These are phyloP conservation scores for Napeogenes sylphis DNA, from an alignment of 2,888 invertebrate species.

Conservation along the genomic window DNA sequence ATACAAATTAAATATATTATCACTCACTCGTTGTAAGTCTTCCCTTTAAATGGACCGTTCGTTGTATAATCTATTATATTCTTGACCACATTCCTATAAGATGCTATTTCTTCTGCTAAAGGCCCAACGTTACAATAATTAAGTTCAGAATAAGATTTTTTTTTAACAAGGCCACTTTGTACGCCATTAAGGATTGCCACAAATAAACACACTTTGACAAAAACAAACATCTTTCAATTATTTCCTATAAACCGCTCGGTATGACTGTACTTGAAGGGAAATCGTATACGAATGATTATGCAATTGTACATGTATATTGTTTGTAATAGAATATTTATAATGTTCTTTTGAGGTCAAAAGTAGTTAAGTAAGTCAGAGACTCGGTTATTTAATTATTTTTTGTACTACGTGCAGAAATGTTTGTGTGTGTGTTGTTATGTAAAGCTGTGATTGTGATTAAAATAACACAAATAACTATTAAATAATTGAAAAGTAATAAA, in stretches of 20 bases:
- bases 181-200: conserved; percentile 29
- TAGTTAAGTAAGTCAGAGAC: not conserved
- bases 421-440: no score
- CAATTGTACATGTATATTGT: not conserved
- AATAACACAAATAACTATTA: no score
- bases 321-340: not conserved
- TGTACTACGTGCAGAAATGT: no score
- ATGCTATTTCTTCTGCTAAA: conserved; percentile 76
- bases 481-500: no score
- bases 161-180: conserved; percentile 33
- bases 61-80: conserved; percentile 72
- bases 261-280: conserved; percentile 22
- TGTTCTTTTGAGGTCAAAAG: not conserved
- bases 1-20: conserved; percentile 23
- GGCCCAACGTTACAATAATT: conserved; percentile 44
- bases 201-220: conserved; percentile 22
- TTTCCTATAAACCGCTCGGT: conserved; percentile 7
- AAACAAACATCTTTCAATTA: conserved; percentile 19
- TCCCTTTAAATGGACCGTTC: conserved; percentile 74
- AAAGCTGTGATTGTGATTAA: no score
- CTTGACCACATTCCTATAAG: conserved; percentile 71
- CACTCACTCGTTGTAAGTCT: conserved; percentile 75
- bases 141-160: conserved; percentile 36
- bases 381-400: no score
- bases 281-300: conserved; percentile 13